Percentiles rank a stretch among this genome's conserved stretches.
These are phyloP conservation scores for Aethes cnicana DNA, from an alignment of 2,888 invertebrate species.

Conservation along the genomic window DNA sequence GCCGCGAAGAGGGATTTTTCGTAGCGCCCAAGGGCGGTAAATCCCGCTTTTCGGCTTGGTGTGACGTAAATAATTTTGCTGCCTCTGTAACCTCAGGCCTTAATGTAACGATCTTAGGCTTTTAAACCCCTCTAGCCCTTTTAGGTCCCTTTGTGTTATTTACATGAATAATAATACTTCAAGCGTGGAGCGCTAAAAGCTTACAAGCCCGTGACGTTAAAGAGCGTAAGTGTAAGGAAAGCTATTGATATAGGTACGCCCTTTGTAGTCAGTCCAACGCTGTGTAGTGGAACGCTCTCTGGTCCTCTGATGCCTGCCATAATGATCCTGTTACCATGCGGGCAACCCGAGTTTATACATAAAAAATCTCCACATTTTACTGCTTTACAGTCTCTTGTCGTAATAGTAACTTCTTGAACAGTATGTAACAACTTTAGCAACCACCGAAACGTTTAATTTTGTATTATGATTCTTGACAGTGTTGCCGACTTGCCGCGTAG, in stretches of 20 bases:
- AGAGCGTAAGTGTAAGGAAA: not conserved
- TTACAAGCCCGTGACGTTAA: not conserved
- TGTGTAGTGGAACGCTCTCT: conserved; percentile 38
- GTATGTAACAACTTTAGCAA: not conserved
- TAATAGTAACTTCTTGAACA: not conserved
- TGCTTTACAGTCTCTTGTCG: no score
- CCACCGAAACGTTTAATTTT: conserved; percentile 1
- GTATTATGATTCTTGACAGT: conserved; percentile 16
- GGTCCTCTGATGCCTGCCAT: conserved; percentile 47
- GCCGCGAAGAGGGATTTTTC: no score
- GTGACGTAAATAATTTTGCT: no score
- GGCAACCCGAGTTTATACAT: conserved; percentile 41
- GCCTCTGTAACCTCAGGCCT: no score
- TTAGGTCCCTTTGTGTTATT: not conserved
- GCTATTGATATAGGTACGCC: not conserved
- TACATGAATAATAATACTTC: not conserved
- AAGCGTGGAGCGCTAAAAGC: not conserved
- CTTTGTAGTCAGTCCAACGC: not conserved
- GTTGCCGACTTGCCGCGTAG: conserved; percentile 14
- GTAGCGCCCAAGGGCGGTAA: no score
- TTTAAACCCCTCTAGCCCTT: not conserved
- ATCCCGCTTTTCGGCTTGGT: no score
- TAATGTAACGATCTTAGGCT: no score
- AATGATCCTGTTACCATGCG: conserved; percentile 51
- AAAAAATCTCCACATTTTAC: conserved; percentile 2